phyloP scores from a whole-genome alignment of 1,140 invertebrate species.

The Drosophila lini region DNA sequence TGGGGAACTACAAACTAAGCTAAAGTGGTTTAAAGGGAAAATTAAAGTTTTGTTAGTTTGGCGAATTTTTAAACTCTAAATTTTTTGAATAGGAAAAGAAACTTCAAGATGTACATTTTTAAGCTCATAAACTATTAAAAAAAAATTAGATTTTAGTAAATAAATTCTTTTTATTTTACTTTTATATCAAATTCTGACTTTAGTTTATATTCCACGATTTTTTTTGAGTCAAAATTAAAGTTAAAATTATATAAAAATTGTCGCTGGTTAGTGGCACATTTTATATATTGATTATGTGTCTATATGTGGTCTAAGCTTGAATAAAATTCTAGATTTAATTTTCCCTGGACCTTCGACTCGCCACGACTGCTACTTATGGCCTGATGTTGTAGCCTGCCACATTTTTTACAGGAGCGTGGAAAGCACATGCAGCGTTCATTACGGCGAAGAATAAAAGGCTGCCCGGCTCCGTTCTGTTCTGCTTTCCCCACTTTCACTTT shows the following conservation, averaged over 20 bases:
- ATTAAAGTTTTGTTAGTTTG: not conserved
- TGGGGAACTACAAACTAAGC: constrained; percentile 14
- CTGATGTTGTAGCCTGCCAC: constrained; percentile 12
- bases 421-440: constrained; percentile 52
- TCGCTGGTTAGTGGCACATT: not conserved
- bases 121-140: too few species aligned
- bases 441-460: constrained; percentile 42
- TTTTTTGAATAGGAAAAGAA: too few species aligned
- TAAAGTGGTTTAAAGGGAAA: not conserved
- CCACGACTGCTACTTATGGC: constrained; percentile 22
- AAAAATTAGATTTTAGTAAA: too few species aligned
- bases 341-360: constrained; percentile 15
- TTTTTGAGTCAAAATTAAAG: not conserved
- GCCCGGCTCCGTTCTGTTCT: constrained; percentile 4
- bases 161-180: too few species aligned
- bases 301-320: not conserved
- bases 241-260: not conserved
- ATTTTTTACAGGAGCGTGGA: constrained; percentile 37
- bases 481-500: constrained; percentile 9
- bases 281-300: constrained; percentile 7
- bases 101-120: too few species aligned
- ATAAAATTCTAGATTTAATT: constrained; percentile 11
- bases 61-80: too few species aligned
- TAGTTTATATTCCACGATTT: not conserved
- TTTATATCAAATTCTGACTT: not conserved